Base-by-base conservation (phyloP, 2,113 vertebrate species). In the Pterocles burchelli region DNA sequence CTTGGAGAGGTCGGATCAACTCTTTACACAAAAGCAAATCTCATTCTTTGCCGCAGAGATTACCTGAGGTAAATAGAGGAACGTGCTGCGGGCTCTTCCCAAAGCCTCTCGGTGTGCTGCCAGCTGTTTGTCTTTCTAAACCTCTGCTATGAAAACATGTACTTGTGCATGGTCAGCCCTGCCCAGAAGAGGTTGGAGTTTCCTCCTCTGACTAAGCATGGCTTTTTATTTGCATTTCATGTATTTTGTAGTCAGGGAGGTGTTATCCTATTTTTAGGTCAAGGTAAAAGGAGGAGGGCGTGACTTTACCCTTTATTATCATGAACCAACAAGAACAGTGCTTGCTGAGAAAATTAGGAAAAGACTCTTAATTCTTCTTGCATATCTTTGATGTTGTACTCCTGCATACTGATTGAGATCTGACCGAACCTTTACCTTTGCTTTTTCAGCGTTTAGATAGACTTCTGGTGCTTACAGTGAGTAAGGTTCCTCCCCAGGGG, bases 1-100 rank as follows among this genome's bases (percentile, higher is more conserved):
- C 98, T 99, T 96, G 99, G 99, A 94, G 99, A 99, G 98, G 99
- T 99, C 97, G 99, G 99, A 98, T 99, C 99, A 97, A 99, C 99
- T 96, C 99, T 99, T 97, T 99, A 99, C 97, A 99, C 99, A 95
- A 99, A 99, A 99, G 99, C 99, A 97, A 99, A 99, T 98, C 99
- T 99, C 98, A 99, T 99, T 98, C 99, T 99, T 93, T 99, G 99
- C 98, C 99, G 99, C 96, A 98, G 99, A 70, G 99, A 99, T 98
- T 99, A 99, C 98, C 98, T 99, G 98, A 99, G 99, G 99, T 99
- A 98, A 98, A 98, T 90, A 83, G n/a, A 82, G 49, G 57, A 61
- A 24, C 0, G 1, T 61, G 25, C 31, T 4, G 25, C 3, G 25
- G 74, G 91, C 78, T 90, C 71, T 91, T 54, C 62, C 76, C 33